Evolutionary conservation across 2,797 vertebrate species (phyloP).

Genomic region (Acrocephalus scirpaceus): DNA sequence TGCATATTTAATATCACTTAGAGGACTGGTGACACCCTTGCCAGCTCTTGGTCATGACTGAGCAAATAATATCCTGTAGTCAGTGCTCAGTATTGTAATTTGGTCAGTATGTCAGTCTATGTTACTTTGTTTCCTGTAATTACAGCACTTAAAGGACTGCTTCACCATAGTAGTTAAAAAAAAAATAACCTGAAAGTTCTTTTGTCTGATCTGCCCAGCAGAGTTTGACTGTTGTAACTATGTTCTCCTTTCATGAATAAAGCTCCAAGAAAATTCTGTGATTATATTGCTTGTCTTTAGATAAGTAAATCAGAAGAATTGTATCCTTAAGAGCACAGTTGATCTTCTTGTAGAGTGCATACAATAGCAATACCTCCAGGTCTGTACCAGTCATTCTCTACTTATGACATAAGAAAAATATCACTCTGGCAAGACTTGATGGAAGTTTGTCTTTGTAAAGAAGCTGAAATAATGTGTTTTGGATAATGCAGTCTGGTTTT

Average conservation of each 20-base stretch:
- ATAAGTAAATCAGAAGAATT: neutral
- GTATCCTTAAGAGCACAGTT: neutral
- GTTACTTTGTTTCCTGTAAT: neutral
- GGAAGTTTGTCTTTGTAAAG: neutral
- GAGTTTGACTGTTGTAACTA: neutral
- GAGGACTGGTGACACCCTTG: neutral
- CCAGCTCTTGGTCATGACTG: neutral
- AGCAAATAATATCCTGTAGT: neutral
- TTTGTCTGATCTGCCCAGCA: neutral
- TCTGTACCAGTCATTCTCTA: neutral
- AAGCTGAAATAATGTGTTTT: neutral
- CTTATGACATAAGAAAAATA: neutral
- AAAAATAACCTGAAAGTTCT: neutral
- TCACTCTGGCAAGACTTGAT: neutral
- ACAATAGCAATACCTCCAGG: neutral
- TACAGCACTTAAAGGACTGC: neutral
- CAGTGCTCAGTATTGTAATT: neutral
- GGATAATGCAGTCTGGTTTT: neutral
- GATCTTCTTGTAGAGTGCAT: neutral
- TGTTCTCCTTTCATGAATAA: neutral
- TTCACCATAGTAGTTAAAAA: neutral
- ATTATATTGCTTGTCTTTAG: neutral
- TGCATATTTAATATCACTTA: neutral
- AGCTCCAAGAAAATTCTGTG: neutral
- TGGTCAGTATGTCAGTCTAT: neutral